Conservation (phyloP, 1,140 invertebrate species). For the Scylla paramamosain region DNA sequence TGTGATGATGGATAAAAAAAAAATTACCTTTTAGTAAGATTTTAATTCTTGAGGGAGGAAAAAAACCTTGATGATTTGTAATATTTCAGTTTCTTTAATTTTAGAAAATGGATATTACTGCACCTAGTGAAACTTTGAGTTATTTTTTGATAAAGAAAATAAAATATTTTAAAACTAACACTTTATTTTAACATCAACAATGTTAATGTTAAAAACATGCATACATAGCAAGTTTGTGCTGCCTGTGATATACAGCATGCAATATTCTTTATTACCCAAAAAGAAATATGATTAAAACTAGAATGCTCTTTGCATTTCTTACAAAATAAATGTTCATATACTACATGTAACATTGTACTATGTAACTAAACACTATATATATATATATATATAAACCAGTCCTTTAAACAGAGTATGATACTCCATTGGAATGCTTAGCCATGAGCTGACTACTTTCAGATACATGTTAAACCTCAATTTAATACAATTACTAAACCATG, state of each 20-base stretch:
- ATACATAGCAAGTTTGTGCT: background rate
- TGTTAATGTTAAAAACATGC: background rate
- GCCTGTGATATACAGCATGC: background rate
- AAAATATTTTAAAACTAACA: background rate
- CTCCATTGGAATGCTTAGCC: background rate
- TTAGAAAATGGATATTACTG: too few relatives aligned
- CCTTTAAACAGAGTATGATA: background rate
- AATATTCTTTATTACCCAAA: background rate
- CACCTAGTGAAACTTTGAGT: too few relatives aligned
- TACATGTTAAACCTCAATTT: background rate
- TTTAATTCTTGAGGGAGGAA: too few relatives aligned
- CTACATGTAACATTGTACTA: background rate
- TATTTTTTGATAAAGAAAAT: background rate
- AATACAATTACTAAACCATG: background rate
- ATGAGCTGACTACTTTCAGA: background rate
- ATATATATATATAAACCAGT: constrained; percentile 4
- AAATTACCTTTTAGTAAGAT: too few relatives aligned
- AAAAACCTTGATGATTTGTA: too few relatives aligned
- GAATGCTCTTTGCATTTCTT: background rate
- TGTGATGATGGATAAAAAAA: too few relatives aligned
- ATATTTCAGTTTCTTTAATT: too few relatives aligned
- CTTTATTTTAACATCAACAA: constrained; percentile 10
- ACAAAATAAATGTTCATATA: background rate
- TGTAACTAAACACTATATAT: background rate
- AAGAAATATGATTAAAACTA: background rate